Evolutionary conservation across 1,140 invertebrate genomes (phyloP).

Genomic region (Micrasema minimum): DNA sequence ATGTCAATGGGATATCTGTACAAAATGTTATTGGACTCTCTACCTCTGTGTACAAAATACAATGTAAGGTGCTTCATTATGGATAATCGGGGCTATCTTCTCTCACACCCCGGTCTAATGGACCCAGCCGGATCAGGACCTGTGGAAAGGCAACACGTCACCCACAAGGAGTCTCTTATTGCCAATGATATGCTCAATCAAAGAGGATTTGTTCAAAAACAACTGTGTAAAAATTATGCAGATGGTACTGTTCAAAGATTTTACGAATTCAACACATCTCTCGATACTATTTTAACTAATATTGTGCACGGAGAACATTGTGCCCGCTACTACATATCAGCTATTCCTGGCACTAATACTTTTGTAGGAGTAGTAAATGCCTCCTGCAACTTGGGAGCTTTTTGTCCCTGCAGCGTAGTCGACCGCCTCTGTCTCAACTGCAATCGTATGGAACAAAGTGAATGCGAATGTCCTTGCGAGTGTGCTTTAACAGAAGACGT

Average conservation of each 20-base stretch:
- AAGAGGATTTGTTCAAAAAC: constrained; percentile 83
- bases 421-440: constrained; percentile 92
- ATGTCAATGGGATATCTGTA: constrained; percentile 86
- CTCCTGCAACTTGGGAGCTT: constrained; percentile 84
- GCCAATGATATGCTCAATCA: constrained; percentile 91
- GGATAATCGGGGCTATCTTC: constrained; percentile 89
- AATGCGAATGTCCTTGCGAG: constrained; percentile 96
- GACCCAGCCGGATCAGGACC: constrained; percentile 72
- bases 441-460: constrained; percentile 92
- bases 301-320: constrained; percentile 89
- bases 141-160: constrained; percentile 83
- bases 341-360: constrained; percentile 85
- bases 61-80: constrained; percentile 90
- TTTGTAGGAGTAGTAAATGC: constrained; percentile 91
- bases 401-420: constrained; percentile 92
- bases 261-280: constrained; percentile 86
- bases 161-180: constrained; percentile 85
- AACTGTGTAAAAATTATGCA: constrained; percentile 81
- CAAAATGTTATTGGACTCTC: constrained; percentile 75
- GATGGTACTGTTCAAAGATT: constrained; percentile 81
- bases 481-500: constrained; percentile 75
- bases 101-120: constrained; percentile 86
- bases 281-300: constrained; percentile 81
- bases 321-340: constrained; percentile 86
- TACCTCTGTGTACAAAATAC: constrained; percentile 73